phyloP scores from a whole-genome alignment of 2,797 vertebrate species.

The Galaxias olidus region DNA sequence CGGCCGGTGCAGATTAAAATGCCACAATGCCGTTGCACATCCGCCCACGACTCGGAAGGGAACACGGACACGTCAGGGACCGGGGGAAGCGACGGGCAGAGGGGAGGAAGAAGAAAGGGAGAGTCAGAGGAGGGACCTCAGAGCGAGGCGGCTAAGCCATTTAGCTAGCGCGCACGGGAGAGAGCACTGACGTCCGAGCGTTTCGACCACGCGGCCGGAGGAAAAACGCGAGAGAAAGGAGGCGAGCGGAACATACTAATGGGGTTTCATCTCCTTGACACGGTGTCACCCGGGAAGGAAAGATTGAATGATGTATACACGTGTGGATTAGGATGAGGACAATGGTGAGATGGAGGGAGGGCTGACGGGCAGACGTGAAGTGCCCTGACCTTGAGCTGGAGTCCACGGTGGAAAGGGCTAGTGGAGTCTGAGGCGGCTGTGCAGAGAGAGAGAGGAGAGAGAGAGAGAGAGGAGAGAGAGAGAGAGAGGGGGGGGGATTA shows the following conservation, averaged over 20 bases:
- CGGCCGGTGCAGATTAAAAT: conserved; percentile 47
- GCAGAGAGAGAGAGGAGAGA: not conserved
- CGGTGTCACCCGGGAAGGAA: no score
- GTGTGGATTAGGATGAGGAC: no score
- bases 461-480: not conserved
- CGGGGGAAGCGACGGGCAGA: conserved; percentile 17
- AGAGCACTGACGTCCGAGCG: not conserved
- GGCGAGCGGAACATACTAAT: no score
- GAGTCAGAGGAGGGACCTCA: not conserved
- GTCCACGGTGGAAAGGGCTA: no score
- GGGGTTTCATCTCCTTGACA: no score
- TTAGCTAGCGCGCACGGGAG: not conserved
- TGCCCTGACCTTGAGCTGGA: no score
- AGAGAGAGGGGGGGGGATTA: conserved; percentile 51
- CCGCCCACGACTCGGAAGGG: conserved; percentile 39
- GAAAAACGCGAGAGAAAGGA: no score
- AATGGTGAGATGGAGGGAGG: no score
- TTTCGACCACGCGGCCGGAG: conserved; percentile 9
- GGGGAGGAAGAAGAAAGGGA: conserved; percentile 5
- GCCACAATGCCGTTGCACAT: conserved; percentile 27
- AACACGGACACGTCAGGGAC: conserved; percentile 23
- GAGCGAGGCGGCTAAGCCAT: conserved; percentile 5
- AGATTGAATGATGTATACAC: no score
- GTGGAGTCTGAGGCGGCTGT: not conserved
- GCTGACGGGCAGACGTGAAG: no score